Evolutionary conservation across 2,113 vertebrate genomes (phyloP).

Genomic region (Semicossyphus pulcher): DNA sequence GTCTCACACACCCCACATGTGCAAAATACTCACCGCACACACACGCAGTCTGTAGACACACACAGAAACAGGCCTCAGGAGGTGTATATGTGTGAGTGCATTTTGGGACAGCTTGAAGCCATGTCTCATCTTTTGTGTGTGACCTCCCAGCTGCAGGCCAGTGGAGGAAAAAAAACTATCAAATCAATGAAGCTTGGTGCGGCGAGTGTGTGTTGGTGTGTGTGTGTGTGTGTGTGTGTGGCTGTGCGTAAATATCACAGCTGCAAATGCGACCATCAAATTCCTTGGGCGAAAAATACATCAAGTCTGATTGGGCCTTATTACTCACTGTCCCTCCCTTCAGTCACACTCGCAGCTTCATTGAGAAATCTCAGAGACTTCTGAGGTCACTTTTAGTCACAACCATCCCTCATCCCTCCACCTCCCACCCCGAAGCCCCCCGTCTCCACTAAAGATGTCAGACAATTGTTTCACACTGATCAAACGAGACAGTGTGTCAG

Average conservation of each 20-base stretch:
- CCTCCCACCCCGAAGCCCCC: constrained; percentile 51
- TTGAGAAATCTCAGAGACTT: constrained; percentile 56
- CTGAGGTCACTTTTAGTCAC: constrained; percentile 60
- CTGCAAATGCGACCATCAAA: constrained; percentile 47
- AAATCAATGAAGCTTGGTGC: constrained; percentile 54
- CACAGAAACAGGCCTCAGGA: constrained; percentile 29
- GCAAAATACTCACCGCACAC: constrained; percentile 7
- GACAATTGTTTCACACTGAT: constrained; percentile 64
- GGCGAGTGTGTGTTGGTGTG: constrained; percentile 2
- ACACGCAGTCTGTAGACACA: constrained; percentile 19
- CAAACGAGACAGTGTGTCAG: constrained; percentile 70
- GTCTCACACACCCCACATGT: constrained; percentile 12
- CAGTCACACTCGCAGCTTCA: constrained; percentile 39
- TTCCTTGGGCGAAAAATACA: constrained; percentile 5
- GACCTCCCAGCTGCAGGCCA: constrained; percentile 64
- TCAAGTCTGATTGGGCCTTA: constrained; percentile 39
- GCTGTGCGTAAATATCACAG: constrained; percentile 28
- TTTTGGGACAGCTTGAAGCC: constrained; percentile 62
- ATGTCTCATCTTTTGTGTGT: constrained; percentile 67
- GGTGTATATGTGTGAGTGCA: constrained; percentile 53
- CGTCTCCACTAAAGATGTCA: constrained; percentile 64
- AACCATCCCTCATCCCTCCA: constrained; percentile 32
- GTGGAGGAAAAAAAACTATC: constrained; percentile 41
- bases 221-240: constrained; percentile 9
- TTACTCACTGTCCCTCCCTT: constrained; percentile 40